A percentile compares a stretch with the other conserved stretches of the same genome.
Evolutionary conservation across 2,113 vertebrate genomes (phyloP).

Genomic region (Lycocorax pyrrhopterus): DNA sequence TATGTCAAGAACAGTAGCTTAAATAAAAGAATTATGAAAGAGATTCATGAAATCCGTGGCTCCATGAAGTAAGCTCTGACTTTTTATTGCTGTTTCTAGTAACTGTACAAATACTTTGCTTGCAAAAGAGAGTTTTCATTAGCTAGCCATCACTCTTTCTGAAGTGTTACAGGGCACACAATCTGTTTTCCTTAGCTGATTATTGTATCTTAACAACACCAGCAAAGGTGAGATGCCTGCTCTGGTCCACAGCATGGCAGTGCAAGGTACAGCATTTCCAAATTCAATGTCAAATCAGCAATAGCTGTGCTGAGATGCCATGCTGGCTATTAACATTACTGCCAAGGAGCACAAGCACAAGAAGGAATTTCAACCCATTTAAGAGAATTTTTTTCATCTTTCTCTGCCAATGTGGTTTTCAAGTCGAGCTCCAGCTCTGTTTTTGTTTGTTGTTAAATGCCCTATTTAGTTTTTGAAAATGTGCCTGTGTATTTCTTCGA

Average conservation of each 20-base stretch:
- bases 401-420: slow-evolving; percentile 20
- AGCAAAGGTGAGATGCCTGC: neutral
- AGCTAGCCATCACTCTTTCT: neutral
- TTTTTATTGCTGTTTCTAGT: neutral
- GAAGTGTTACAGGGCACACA: neutral
- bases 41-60: neutral
- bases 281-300: neutral
- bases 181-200: neutral
- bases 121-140: neutral
- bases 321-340: neutral
- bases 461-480: slow-evolving; percentile 44
- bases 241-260: neutral
- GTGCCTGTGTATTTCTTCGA: neutral
- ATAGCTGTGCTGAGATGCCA: neutral
- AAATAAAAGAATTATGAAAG: neutral
- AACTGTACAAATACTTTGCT: neutral
- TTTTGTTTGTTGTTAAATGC: slow-evolving; percentile 63
- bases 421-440: slow-evolving; percentile 1
- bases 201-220: neutral
- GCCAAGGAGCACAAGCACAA: neutral
- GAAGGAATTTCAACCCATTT: neutral
- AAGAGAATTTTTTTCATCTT: slow-evolving; percentile 17
- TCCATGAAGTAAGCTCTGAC: neutral
- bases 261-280: neutral
- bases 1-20: neutral